Base-by-base conservation (phyloP, 2,113 vertebrate species). In the Ramphastos sulfuratus region DNA sequence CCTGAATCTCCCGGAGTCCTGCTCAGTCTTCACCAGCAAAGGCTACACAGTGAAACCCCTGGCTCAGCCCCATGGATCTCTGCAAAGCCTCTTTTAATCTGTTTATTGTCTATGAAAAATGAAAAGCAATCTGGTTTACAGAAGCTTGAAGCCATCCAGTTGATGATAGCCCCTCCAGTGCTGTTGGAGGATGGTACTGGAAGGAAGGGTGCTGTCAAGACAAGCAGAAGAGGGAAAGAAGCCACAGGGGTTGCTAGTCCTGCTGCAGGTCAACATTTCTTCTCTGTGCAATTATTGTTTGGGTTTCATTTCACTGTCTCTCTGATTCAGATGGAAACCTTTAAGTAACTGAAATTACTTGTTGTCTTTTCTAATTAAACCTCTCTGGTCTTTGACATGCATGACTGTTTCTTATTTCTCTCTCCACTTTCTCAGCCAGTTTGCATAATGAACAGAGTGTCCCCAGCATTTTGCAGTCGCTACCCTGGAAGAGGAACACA, bases 291-390 rank as follows among this genome's bases (percentile, higher is more conserved):
- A 33, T 86, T 92, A 55, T 25, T 69, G 63, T 31, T 31, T 69
- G 37, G 55, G 65, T 86, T 87, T 84, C 79, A 72, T 64, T 50
- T 91, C 74, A 44, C 44, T 75, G 71, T 93, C 71, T 86, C 54
- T 76, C 73, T 75, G 58, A 64, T 85, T 81, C 91, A 85, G 69
- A 85, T 55, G 60, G 92, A 89, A 91, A 78, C 48, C 52, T 75
- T 87, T 63, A 92, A 89, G 37, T 93, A 81, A 87, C 86, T 89
- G 82, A 73, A 44, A 67, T 80, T 83, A 83, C 82, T 89, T 93
- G 61, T 86, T 86, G 81, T 89, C 72, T 92, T 65, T 81, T 78
- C 65, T 82, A 90, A 89, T 96, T 96, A 92, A 95, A 95, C 61
- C 58, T 69, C 66, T 83, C 52, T 81, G 76, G 69, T 92, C 42